Base-by-base conservation (phyloP, 2,797 vertebrate genomes). In the Acipenser oxyrinchus region DNA sequence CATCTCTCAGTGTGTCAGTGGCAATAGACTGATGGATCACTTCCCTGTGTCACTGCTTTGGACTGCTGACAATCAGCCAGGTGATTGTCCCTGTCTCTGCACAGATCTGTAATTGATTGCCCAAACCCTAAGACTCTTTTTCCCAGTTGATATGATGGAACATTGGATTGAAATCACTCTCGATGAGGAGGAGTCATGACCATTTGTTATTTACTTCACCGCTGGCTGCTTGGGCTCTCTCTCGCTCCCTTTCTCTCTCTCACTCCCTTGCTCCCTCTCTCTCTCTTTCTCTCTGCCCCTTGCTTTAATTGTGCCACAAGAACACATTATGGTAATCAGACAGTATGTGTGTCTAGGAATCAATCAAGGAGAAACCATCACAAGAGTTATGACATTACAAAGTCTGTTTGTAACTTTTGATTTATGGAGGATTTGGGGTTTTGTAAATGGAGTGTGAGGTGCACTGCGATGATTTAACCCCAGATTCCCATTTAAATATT, bases 401-500 rank as follows among this genome's bases (percentile, higher is more conserved):
- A 97, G 92, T 95, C 94, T 95, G 94, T 96, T 96, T 97, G 95
- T 92, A 98, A 99, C 96, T 97, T 97, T 97, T 98, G 95, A 99
- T 96, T 95, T 93, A 99, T 97, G 93, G 84, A 86, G 90, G 87
- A 91, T 91, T 89, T 89, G 83, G 78, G 73, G 78, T 80, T 90
- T 92, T 93, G 84, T 90, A 91, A 91, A 91, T 91, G 89, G 91
- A 90, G 91, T 92, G 86, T 87, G 87, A 93, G 90, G 90, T 89
- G 88, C 86, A 84, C 86, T 84, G 85, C 88, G 87, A 87, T 84
- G 84, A 60, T 91, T 91, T 91, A 93, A 90, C 88, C 89, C 70
- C 71, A 52, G 71, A 79, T 76, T 78, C 79, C 75, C 76, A 81
- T 81, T 79, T 79, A 70, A 63, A 81, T 71, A 72, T 71, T 71